A percentile compares a stretch with the other conserved stretches of the same genome.
Conservation (phyloP, 2,888 invertebrate species). For the Malachius bipustulatus region DNA sequence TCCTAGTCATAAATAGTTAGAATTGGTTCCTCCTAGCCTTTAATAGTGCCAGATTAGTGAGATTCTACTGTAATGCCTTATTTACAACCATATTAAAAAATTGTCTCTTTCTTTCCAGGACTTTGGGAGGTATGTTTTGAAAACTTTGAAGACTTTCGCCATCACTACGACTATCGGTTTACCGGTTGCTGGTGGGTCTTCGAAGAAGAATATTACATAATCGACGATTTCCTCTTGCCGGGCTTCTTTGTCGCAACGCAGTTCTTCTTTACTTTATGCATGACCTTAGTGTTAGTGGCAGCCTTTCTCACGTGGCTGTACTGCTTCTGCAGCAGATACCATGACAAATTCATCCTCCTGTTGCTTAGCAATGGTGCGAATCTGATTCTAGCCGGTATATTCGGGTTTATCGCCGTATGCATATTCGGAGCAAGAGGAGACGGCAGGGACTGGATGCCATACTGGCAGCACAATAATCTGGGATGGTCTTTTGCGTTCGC, state of each 20-base stretch:
- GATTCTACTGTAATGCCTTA: too few species aligned
- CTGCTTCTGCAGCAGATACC: conserved; percentile 60
- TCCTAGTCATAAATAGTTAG: too few species aligned
- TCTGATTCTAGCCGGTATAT: conserved; percentile 59
- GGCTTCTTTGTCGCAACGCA: conserved; percentile 90
- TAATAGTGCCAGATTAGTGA: too few species aligned
- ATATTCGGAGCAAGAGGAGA: conserved; percentile 87
- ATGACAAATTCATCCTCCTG: conserved; percentile 63
- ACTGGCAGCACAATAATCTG: conserved; percentile 90
- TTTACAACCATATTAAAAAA: too few species aligned
- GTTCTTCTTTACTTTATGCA: conserved; percentile 80
- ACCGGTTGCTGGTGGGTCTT: conserved; percentile 95
- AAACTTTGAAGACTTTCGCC: conserved; percentile 74
- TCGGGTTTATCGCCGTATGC: conserved; percentile 72
- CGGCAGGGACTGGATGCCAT: conserved; percentile 89
- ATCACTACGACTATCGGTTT: conserved; percentile 72
- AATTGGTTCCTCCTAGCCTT: too few species aligned
- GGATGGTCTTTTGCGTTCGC: conserved; percentile 90
- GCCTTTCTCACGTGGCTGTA: conserved; percentile 63
- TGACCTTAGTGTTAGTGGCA: conserved; percentile 68
- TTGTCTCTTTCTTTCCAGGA: conserved; percentile 47
- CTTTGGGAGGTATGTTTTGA: conserved; percentile 92
- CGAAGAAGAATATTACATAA: conserved; percentile 92
- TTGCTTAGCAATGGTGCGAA: conserved; percentile 63
- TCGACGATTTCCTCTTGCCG: conserved; percentile 78